Evolutionary conservation across 2,797 vertebrate species (phyloP).

Genomic region (Rachycentron canadum): DNA sequence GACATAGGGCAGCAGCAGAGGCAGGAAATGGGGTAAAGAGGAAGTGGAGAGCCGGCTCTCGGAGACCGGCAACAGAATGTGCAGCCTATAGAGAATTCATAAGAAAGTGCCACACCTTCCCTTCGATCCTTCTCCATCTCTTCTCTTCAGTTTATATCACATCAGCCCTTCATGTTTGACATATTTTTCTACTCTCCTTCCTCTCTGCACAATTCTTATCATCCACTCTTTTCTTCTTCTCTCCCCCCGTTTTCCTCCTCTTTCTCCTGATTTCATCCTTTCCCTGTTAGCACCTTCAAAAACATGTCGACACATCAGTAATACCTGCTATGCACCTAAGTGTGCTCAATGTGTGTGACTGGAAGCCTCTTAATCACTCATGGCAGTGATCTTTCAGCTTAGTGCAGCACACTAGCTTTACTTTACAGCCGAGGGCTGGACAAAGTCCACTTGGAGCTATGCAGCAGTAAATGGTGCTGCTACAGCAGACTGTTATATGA

Average conservation of each 20-base stretch:
- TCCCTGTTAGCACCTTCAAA: slow-evolving; percentile 3
- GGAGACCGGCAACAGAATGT: slow-evolving; percentile 67
- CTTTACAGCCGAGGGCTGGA: slow-evolving; percentile 49
- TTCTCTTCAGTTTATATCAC: slow-evolving; percentile 4
- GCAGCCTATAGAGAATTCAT: slow-evolving; percentile 57
- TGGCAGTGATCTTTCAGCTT: slow-evolving; percentile 64
- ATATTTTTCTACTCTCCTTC: not conserved
- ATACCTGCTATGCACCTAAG: slow-evolving; percentile 14
- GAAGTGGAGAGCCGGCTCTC: slow-evolving; percentile 75
- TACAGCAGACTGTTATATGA: slow-evolving; percentile 50
- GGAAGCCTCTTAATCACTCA: slow-evolving; percentile 57
- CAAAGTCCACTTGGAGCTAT: slow-evolving; percentile 66
- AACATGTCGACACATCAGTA: slow-evolving; percentile 12
- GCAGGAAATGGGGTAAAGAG: slow-evolving; percentile 81
- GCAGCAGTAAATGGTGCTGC: slow-evolving; percentile 43
- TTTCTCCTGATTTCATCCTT: slow-evolving; percentile 20
- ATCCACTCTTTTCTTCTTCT: not conserved
- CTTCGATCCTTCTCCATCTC: slow-evolving; percentile 18
- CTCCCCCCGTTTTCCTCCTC: slow-evolving; percentile 1
- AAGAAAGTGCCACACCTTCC: slow-evolving; percentile 72
- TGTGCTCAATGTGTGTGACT: slow-evolving; percentile 43
- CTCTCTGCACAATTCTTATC: not conserved
- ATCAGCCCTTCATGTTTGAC: slow-evolving; percentile 1
- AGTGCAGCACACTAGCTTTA: slow-evolving; percentile 51
- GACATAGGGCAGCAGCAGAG: slow-evolving; percentile 76